Evolutionary conservation across 2,888 invertebrate species (phyloP), one percentile per base, ranked within the genome.

Genomic region (Harpagoxenus sublaevis): DNA sequence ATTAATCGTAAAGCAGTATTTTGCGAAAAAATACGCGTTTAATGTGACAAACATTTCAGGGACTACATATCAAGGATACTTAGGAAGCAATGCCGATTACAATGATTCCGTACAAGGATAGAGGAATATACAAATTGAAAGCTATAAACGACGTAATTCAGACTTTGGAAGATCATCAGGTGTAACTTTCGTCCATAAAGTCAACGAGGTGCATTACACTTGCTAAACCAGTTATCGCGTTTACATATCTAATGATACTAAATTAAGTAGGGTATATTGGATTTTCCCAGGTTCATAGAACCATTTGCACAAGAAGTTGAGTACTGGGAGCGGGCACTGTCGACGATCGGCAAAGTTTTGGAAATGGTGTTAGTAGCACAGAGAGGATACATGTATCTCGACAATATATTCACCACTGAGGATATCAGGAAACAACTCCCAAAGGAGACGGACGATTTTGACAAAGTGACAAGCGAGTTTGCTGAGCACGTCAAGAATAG

Each of bases 351-450:
- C 85, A 98, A 98, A 95, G 97, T 97, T 74, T 96, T 98, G 63
- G 98, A 98, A 95, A 96, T 97, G 92, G 96, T 97, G 31, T 95
- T 98, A 18, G 96, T 96, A 92, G 98, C 98, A 0, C 99, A 99
- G 95, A 96, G 98, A 42, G 97, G 98, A 88, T 99, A 98, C 96
- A 95, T 98, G 87, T 98, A 98, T 94, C 95, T 98, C 66, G 98
- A 98, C 96, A 98, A 97, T 93, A 98, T 98, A 94, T 98, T 98
- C 95, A 96, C 96, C 87, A 98, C 98, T 0, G 98, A 98, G 95
- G 98, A 98, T 94, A 98, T 98, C 84, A 96, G 97, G 85, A 97
- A 97, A 91, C 98, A 98, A 94, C 95, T 98, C 77, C 98, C 98
- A 0, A 95, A 95, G 82, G 98, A 98, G 95, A 97, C 97, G 0